Evolutionary conservation across 2,797 vertebrate genomes (phyloP), one percentile per base, ranked within the genome.

Genomic region (Sebastiscus tertius): DNA sequence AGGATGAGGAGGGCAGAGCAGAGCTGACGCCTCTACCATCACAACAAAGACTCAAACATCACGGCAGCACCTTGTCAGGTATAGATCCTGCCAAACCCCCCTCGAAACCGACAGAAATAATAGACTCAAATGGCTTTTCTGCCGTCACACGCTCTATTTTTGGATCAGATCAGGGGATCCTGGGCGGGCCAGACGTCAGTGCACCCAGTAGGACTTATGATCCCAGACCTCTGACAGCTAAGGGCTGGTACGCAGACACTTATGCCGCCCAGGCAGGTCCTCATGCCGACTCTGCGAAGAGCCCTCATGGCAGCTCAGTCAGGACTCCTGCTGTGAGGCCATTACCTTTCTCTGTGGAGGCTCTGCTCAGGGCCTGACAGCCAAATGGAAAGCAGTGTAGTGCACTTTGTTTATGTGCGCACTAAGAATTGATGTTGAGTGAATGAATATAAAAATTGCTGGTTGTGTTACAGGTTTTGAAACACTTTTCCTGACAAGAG

Each of bases 301-400:
- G 76, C 70, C 75, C 90, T 75, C 86, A 65, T 1, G 62, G 85
- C 79, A 79, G 86, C 91, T 85, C 91, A 24, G 79, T 66, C 68
- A 94, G 94, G 87, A 90, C 90, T 70, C 82, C 89, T 1, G 66
- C 85, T 33, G 87, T 89, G 78, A 93, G 87, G 80, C 94, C 89
- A 16, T 89, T 95, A 81, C 94, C 72, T 2, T 97, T 97, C 92
- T 96, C 95, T 72, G 69, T 94, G 24, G 94, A 96, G 89, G 94
- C 94, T 39, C 74, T 96, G 85, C 91, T 97, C 75, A 96, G 94
- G 92, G 88, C 90, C 83, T 96, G 80, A 96, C 80, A 62, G 84
- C 26, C 54, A 46, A 73, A 81, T 26, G 62, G 54, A 80, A 56
- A 85, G 75, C 20, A 13, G 49, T 4, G 24, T 20, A 58, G 60